A percentile compares a stretch with the other conserved stretches of the same genome.
These are phyloP conservation scores for Nettapus auritus DNA, from an alignment of 2,113 vertebrate species.

Conservation along the genomic window DNA sequence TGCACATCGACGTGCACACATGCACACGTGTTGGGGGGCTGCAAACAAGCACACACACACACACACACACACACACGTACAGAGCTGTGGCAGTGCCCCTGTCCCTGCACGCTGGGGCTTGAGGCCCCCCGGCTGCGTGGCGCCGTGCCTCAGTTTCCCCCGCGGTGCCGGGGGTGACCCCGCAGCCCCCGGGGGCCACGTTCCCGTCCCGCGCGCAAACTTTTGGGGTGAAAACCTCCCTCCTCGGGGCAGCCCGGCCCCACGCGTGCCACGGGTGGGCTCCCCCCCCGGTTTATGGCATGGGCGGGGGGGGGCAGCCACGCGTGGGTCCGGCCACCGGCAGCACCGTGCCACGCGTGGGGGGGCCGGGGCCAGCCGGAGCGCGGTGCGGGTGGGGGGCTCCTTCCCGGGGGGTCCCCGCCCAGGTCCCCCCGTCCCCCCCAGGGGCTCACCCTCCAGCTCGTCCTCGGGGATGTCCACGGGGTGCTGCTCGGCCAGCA, in stretches of 20 bases:
- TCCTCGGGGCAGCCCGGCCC: neutral
- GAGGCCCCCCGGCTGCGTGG: neutral
- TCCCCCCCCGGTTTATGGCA: neutral
- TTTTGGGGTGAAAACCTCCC: conserved; percentile 26
- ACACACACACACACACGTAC: neutral
- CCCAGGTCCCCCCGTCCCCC: no score
- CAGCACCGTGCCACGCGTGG: no score
- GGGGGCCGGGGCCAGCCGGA: neutral
- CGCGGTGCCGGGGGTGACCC: rapidly evolving
- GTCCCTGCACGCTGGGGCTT: neutral
- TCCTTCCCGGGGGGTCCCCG: no score
- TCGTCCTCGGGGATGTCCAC: conserved; percentile 95
- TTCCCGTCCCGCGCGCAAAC: neutral
- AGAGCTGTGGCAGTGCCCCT: rapidly evolving
- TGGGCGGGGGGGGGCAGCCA: neutral
- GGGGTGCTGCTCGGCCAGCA: conserved; percentile 86
- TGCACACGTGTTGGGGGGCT: neutral
- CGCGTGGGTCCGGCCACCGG: neutral
- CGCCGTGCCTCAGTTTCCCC: neutral
- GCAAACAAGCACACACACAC: neutral
- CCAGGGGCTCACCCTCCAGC: conserved; percentile 86
- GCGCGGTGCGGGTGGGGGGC: no score
- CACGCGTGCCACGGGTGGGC: neutral
- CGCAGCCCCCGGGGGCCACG: neutral
- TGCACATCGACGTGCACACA: rapidly evolving